phyloP scores from a whole-genome alignment of 2,888 invertebrate species.

The Drosophila colorata region DNA sequence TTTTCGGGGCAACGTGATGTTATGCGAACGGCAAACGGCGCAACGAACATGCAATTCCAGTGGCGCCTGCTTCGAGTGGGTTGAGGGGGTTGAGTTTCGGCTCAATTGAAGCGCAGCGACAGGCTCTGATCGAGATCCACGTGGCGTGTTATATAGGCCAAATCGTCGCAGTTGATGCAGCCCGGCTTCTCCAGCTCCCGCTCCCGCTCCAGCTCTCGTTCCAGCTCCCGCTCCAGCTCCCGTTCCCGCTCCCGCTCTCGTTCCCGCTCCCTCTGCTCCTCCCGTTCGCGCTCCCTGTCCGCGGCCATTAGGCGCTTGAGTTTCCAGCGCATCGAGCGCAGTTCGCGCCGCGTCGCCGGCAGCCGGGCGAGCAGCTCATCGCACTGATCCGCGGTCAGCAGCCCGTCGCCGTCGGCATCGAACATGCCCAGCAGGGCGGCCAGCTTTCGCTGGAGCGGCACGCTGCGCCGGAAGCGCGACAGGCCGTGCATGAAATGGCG shows the following conservation, averaged over 20 bases:
- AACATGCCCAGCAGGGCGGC: slow-evolving; percentile 35
- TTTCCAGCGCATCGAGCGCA: slow-evolving; percentile 49
- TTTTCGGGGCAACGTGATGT: slow-evolving; percentile 71
- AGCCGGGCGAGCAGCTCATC: slow-evolving; percentile 27
- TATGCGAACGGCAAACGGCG: slow-evolving; percentile 59
- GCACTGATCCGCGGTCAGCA: slow-evolving; percentile 34
- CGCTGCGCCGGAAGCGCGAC: slow-evolving; percentile 40
- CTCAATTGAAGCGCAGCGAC: slow-evolving; percentile 38
- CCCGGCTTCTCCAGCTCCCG: background rate
- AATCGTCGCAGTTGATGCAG: slow-evolving; percentile 21
- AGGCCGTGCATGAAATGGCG: slow-evolving; percentile 43
- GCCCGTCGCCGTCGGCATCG: slow-evolving; percentile 44
- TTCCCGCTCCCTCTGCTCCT: background rate
- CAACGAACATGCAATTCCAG: slow-evolving; percentile 45
- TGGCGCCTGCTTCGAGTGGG: background rate
- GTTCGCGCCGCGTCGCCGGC: slow-evolving; percentile 36
- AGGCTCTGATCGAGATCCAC: slow-evolving; percentile 55
- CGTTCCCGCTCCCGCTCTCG: background rate
- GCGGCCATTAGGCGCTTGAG: slow-evolving; percentile 35
- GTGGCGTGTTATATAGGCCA: slow-evolving; percentile 50
- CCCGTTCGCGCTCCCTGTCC: background rate
- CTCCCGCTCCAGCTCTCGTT: background rate
- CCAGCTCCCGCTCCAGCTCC: background rate
- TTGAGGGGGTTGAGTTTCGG: too few relatives aligned
- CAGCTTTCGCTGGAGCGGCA: slow-evolving; percentile 36